These are phyloP conservation scores for Galerucella calmariensis DNA, from an alignment of 2,888 invertebrate species.

Conservation along the genomic window DNA sequence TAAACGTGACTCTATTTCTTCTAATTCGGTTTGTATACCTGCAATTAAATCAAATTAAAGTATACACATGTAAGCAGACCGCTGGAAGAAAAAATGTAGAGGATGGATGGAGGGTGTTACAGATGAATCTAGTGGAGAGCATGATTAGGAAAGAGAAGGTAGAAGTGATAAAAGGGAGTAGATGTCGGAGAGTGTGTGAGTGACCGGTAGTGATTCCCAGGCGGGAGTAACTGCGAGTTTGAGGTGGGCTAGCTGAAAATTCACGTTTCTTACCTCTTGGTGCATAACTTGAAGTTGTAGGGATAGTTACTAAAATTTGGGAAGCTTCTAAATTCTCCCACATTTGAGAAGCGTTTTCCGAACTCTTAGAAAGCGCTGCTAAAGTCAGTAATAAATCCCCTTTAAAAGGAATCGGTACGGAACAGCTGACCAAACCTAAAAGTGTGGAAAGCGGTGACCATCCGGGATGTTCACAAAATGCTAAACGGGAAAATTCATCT, in stretches of 20 bases:
- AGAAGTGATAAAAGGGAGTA: no score
- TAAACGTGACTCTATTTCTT: constrained; percentile 90
- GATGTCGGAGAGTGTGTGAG: no score
- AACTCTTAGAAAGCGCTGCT: constrained; percentile 81
- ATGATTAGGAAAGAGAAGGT: no score
- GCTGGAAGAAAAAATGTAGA: no score
- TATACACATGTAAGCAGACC: no score
- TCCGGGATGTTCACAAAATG: constrained; percentile 87
- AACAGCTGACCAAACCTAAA: constrained; percentile 86
- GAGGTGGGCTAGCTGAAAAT: no score
- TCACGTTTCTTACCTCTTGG: constrained; percentile 62
- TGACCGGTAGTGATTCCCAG: no score
- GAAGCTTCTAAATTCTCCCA: constrained; percentile 90
- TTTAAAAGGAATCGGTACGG: constrained; percentile 87
- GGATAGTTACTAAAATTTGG: constrained; percentile 79
- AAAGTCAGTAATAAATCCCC: constrained; percentile 83
- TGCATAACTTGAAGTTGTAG: constrained; percentile 72
- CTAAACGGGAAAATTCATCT: constrained; percentile 83
- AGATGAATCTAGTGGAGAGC: no score
- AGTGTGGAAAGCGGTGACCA: constrained; percentile 87
- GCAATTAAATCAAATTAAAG: constrained; percentile 14
- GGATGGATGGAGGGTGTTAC: no score
- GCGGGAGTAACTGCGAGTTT: no score
- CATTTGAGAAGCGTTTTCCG: constrained; percentile 80
- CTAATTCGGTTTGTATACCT: constrained; percentile 81